Base-by-base conservation (phyloP, 2,888 invertebrate species). In the Megamerina dolium region DNA sequence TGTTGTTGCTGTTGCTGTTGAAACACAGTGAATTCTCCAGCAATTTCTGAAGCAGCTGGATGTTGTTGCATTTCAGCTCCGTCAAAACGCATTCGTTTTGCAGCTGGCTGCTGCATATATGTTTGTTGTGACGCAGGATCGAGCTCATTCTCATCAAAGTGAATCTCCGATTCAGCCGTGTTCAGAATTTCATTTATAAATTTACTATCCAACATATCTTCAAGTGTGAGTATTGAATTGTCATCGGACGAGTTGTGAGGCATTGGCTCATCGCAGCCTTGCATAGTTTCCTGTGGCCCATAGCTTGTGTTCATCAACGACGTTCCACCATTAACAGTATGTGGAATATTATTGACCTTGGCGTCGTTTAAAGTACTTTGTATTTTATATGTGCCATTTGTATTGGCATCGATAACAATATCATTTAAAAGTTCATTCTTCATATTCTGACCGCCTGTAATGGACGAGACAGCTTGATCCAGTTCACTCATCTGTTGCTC, bases 201-300 rank as follows among this genome's bases (percentile, higher is more conserved):
- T 54, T 68, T 68, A 43, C 64, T 65, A 49, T 67, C 68, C 17
- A 69, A 56, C 56, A 64, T 60, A 32, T 69, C 70, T 21, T 66
- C 67, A 21, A 69, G 54, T 2, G 60, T 67, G 17, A 67, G 48
- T 50, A 68, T 64, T 16, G 67, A 65, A 50, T 63, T 68, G 8
- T 68, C 62, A 45, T 68, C 68, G 12, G 64, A 62, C 32, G 59
- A 52, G 16, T 60, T 66, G 14, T 61, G 59, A 29, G 55, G 50
- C 50, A 63, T 41, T 14, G 54, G 51, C 6, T 53, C 54, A 21
- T 58, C 60, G 39, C 57, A 35, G 30, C 51, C 2, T 23, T 49
- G 48, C 19, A 38, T 38, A 13, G 48, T 37, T 8, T 52, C 49
- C 30, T 43, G 51, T 12, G 41, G 44, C 16, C 27, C 38, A 43